Evolutionary conservation across 2,113 vertebrate species (phyloP), one percentile per base, ranked within the genome.

Genomic region (Entelurus aequoreus): DNA sequence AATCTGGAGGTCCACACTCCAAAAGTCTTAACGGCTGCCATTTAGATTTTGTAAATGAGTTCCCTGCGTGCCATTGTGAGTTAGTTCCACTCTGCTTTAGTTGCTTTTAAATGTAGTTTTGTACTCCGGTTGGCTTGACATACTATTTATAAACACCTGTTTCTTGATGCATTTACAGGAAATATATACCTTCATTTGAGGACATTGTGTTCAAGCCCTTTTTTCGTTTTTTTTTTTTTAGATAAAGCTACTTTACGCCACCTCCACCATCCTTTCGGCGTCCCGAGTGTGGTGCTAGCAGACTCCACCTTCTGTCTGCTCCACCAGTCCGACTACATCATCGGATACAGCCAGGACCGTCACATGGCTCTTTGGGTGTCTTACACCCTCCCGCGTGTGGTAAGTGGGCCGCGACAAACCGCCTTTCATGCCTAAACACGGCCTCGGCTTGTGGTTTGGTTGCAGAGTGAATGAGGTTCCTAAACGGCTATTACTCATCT

Each of bases 331-430:
- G 64, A 77, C 68, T 92, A 89, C 79, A 53, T 90, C 59, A 90
- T 4, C 0, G 90, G 87, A 6, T 92, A 90, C 84, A 92, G 87
- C 80, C 78, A 48, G 51, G 77, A 90, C 68, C 74, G 80, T 12
- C 76, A 79, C 36, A 88, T 89, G 89, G 86, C 91, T 7, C 86
- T 92, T 7, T 92, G 91, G 91, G 89, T 91, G 54, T 86, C 89
- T 0, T 92, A 91, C 63, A 87, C 82, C 40, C 6, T 90, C 48
- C 38, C 48, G 10, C 74, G 86, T 50, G 65, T 71, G 84, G 91
- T 92, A 70, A 89, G 90, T 52, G 10, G 1, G 2, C 65, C 44
- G 36, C 10, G 53, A 13, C 35, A 40, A 74, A 57, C 44, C 2
- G 50, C 57, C 63, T 76, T 72, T 74, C 15, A 66, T 78, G 48